Conservation (phyloP, 2,797 vertebrate genomes). For the Amphiprion clarkii region DNA sequence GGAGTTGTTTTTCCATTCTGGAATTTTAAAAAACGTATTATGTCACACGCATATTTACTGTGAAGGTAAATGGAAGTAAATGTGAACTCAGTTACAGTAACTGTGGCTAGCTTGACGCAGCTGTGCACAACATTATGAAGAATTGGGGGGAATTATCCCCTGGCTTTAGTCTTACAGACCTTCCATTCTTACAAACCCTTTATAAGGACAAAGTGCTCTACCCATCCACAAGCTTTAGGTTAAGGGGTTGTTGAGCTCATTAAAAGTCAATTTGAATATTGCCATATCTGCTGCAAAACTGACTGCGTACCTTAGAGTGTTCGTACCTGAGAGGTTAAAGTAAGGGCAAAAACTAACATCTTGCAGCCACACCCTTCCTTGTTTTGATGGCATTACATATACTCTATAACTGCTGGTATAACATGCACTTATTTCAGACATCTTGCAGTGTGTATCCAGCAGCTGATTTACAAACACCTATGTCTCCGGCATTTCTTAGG, state of each 20-base stretch:
- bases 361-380: constrained; percentile 76
- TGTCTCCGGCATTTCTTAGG: background rate
- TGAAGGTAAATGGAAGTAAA: constrained; percentile 42
- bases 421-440: background rate
- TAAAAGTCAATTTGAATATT: background rate
- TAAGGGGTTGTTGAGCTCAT: background rate
- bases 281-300: background rate
- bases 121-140: background rate
- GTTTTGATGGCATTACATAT: constrained; percentile 63
- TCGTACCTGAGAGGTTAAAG: background rate
- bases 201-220: background rate
- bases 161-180: background rate
- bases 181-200: rapidly evolving
- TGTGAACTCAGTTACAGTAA: background rate
- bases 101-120: constrained; percentile 1
- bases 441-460: background rate
- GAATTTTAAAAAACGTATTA: background rate
- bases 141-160: rapidly evolving
- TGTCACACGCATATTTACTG: constrained; percentile 10
- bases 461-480: background rate
- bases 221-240: background rate
- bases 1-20: background rate
- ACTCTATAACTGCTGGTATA: background rate
- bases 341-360: constrained; percentile 13
- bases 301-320: background rate